Base-by-base conservation (phyloP, 2,113 vertebrate genomes). In the Bostrychus sinensis region DNA sequence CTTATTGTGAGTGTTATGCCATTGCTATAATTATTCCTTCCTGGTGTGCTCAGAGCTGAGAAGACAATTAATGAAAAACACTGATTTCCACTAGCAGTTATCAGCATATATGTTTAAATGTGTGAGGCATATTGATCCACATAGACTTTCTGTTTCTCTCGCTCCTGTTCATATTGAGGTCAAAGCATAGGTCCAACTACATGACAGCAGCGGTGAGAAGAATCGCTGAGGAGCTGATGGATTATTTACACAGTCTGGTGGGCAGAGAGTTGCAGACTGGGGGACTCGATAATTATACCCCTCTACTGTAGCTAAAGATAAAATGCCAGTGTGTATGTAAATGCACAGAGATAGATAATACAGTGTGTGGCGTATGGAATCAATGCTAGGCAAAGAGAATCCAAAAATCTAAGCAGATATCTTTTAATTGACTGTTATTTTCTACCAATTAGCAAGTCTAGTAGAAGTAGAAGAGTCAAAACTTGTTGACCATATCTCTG, bases 91-190 rank as follows among this genome's bases (percentile, higher is more conserved):
- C 25, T 59, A 59, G 25, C 4, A 7, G 20, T 23, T 22, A 8
- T 14, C 34, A 19, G 16, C 4, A 12, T 56, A 12, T 56, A 30
- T 17, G n/a, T 57, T 38, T 56, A 71, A 56, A 56, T 26, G 32
- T 51, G 57, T 56, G 66, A 69, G 39, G 42, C 39, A 17, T 42
- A 74, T 75, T 41, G 72, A 81, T 56, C 26, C 28, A 13, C 17
- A 14, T 54, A 50, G 78, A 70, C 60, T 63, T 13, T 6, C 1
- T 36, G 8, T 28, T 55, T 62, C 22, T 45, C 39, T 59, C 41
- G 4, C 41, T 32, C 16, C 11, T 30, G 36, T 72, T 58, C 23
- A 66, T 23, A 4, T 58, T 42, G 62, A 74, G 56, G 70, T 77
- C 72, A 74, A 58, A 70, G 28, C 6, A 12, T 1, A 14, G 66